A percentile compares a stretch with the other conserved stretches of the same genome.
Evolutionary conservation across 2,888 invertebrate genomes (phyloP).

Genomic region (Shargacucullia verbasci): DNA sequence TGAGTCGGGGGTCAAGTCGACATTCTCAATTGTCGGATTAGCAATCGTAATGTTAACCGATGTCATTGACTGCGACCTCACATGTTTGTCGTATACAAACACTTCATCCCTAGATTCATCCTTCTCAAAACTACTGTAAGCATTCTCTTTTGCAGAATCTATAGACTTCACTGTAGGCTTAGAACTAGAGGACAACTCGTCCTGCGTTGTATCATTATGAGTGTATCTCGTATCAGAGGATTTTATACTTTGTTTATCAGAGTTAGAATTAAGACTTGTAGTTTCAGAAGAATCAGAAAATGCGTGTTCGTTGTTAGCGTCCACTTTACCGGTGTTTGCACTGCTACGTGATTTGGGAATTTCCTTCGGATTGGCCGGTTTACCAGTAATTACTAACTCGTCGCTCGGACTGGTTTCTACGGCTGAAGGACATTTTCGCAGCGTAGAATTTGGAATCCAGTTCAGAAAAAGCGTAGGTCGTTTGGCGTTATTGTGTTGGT

Average conservation of each 20-base stretch:
- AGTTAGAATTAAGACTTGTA: constrained; percentile 85
- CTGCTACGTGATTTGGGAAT: constrained; percentile 64
- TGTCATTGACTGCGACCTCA: constrained; percentile 90
- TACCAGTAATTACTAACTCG: constrained; percentile 74
- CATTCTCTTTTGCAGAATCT: constrained; percentile 78
- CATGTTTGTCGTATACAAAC: constrained; percentile 80
- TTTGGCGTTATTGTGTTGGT: constrained; percentile 93
- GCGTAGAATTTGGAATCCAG: constrained; percentile 98
- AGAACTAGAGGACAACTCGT: constrained; percentile 79
- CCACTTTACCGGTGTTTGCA: constrained; percentile 67
- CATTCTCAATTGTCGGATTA: constrained; percentile 92
- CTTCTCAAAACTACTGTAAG: constrained; percentile 77
- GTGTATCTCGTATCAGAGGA: constrained; percentile 81
- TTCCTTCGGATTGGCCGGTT: constrained; percentile 69
- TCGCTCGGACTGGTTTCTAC: constrained; percentile 89
- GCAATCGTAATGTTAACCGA: constrained; percentile 92
- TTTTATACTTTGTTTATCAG: constrained; percentile 86
- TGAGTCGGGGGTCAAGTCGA: constrained; percentile 91
- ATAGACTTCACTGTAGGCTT: constrained; percentile 80
- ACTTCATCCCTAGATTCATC: constrained; percentile 80
- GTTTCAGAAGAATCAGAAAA: constrained; percentile 88
- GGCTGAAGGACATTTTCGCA: constrained; percentile 95
- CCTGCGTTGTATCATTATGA: constrained; percentile 81
- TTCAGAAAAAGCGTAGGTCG: constrained; percentile 95
- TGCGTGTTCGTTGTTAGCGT: constrained; percentile 80